A percentile compares a stretch with the other conserved stretches of the same genome.
These are phyloP conservation scores for Rhinoptilus africanus DNA, from an alignment of 2,113 vertebrate species.

Conservation along the genomic window DNA sequence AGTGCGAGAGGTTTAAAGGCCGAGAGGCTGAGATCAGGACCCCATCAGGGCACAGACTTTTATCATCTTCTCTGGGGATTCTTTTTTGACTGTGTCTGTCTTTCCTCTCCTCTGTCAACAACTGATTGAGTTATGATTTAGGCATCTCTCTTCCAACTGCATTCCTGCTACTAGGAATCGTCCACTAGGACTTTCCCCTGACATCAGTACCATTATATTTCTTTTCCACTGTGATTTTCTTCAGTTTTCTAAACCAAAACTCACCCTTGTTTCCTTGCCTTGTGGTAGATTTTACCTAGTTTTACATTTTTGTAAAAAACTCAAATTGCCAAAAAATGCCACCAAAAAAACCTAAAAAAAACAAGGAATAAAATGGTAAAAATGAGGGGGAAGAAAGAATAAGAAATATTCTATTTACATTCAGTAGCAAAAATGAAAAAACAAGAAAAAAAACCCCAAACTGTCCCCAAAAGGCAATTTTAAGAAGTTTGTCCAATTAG, in stretches of 20 bases:
- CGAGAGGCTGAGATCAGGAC: neutral
- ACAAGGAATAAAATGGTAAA: neutral
- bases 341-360: neutral
- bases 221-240: neutral
- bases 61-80: neutral
- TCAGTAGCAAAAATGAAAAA: neutral
- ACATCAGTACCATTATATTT: neutral
- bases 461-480: neutral
- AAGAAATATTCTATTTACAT: neutral
- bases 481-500: neutral
- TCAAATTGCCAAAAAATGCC: neutral
- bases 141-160: neutral
- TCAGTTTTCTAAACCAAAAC: neutral
- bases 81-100: neutral
- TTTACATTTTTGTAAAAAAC: neutral
- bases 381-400: neutral
- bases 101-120: constrained; percentile 6
- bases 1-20: neutral
- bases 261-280: neutral
- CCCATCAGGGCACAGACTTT: neutral
- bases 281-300: neutral
- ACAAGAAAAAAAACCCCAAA: neutral
- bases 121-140: neutral
- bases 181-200: neutral
- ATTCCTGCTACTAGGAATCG: neutral